These are phyloP conservation scores for Ophthalmolycus amberensis DNA, from an alignment of 2,113 vertebrate genomes.

Conservation along the genomic window DNA sequence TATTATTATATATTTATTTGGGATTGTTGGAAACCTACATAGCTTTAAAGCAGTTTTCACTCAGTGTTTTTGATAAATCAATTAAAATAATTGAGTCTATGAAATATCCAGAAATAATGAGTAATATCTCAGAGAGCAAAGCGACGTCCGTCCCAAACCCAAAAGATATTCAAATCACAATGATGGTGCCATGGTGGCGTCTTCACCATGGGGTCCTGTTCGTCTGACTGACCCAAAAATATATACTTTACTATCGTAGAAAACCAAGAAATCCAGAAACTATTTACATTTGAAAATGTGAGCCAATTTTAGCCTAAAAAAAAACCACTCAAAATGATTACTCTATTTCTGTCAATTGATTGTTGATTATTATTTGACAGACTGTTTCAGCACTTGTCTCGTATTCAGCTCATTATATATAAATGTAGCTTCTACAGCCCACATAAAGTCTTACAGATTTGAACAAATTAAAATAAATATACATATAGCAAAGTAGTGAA, in stretches of 20 bases:
- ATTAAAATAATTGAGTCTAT: background rate
- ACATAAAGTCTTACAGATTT: background rate
- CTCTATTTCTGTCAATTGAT: background rate
- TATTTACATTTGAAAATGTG: background rate
- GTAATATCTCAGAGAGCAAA: background rate
- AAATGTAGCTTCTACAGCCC: background rate
- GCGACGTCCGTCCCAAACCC: background rate
- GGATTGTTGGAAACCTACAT: background rate
- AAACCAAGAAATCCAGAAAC: background rate
- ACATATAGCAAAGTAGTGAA: background rate
- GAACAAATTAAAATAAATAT: background rate
- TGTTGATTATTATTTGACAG: background rate
- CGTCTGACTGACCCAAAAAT: too few relatives aligned
- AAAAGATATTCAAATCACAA: background rate
- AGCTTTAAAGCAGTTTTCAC: background rate
- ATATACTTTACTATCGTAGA: background rate
- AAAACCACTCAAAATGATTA: background rate
- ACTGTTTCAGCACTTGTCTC: background rate
- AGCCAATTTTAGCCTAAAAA: background rate
- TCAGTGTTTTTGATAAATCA: background rate
- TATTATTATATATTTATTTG: too few relatives aligned
- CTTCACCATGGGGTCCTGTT: background rate
- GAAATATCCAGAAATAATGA: background rate
- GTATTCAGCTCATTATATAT: background rate
- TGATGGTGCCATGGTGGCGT: background rate